Evolutionary conservation across 1,140 invertebrate genomes (phyloP), one percentile per base, ranked within the genome.

Genomic region (Gryllus bimaculatus): DNA sequence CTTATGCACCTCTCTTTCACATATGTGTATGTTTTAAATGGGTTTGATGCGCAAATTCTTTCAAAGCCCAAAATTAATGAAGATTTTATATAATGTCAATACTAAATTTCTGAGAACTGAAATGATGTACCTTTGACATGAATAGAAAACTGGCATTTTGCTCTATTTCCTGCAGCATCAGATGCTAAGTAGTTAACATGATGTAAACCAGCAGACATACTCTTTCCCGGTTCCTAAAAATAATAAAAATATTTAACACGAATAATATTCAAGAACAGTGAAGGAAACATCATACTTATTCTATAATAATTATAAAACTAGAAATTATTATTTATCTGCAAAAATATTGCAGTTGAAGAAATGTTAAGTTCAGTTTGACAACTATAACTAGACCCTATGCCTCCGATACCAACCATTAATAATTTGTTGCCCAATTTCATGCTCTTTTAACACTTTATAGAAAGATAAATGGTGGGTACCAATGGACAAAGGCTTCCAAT

Each of bases 161-260:
- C 88, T 82, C 86, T 87, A 83, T 89, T 88, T 80, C 90, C 91
- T 78, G 90, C 88, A 26, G 87, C 86, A 82, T 91, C 91, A 79
- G 88, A 89, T 66, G 89, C 91, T 78, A 91, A 87, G 82, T 92
- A 92, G 80, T 86, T 89, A 26, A 92, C 86, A 77, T 88, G 87
- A 83, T 92, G 90, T 79, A 88, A 83, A 12, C 91, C 91, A 48
- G 84, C 82, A 66, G 87, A 86, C 82, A 92, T 89, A 78, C 86
- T 81, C 79, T 89, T 86, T 77, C 91, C 91, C 48, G 91, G 89
- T 81, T 89, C 87, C 90, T 91, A 79, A 13, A 81, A 79, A 75
- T 10, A 39, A 39, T 20, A n/a, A 18, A 75, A 2, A 10, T 10
- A 75, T 75, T 75, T 66, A 39, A 39, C 26, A 39, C 26, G 5